A percentile compares a stretch with the other conserved stretches of the same genome.
These are phyloP conservation scores for Acanthosepion esculentum DNA, from an alignment of 2,888 invertebrate species.

Conservation along the genomic window DNA sequence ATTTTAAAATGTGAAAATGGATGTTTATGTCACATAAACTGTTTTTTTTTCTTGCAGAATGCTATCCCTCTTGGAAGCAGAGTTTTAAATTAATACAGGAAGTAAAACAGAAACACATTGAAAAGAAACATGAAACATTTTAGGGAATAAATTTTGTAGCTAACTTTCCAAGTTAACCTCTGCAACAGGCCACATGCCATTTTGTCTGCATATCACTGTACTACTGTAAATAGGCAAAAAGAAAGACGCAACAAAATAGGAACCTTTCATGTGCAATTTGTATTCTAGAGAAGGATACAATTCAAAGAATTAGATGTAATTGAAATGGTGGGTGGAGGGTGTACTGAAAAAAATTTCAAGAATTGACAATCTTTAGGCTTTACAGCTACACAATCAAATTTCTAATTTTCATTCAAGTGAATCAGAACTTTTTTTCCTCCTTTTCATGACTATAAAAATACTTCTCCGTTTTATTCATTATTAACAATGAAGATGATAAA, in stretches of 20 bases:
- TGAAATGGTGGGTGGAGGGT: background rate
- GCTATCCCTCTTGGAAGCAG: background rate
- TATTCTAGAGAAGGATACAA: background rate
- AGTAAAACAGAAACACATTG: background rate
- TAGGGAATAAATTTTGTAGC: background rate
- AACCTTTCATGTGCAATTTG: background rate
- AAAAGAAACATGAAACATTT: background rate
- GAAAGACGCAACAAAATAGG: background rate
- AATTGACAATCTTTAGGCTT: background rate
- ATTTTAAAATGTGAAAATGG: no score
- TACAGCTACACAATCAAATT: background rate
- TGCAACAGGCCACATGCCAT: background rate
- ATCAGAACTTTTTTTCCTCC: background rate
- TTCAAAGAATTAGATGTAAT: slow-evolving; percentile 18
- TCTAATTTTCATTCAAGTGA: background rate
- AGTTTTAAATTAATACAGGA: background rate
- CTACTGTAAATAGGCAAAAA: background rate
- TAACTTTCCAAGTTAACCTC: background rate
- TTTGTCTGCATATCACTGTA: background rate
- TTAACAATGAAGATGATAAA: background rate
- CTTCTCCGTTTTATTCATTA: background rate
- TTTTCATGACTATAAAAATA: slow-evolving; percentile 6
- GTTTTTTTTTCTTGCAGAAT: background rate
- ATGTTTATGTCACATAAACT: background rate
- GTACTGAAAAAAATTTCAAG: background rate